Evolutionary conservation across 2,113 vertebrate species (phyloP), one percentile per base, ranked within the genome.

Genomic region (Bufo bufo): DNA sequence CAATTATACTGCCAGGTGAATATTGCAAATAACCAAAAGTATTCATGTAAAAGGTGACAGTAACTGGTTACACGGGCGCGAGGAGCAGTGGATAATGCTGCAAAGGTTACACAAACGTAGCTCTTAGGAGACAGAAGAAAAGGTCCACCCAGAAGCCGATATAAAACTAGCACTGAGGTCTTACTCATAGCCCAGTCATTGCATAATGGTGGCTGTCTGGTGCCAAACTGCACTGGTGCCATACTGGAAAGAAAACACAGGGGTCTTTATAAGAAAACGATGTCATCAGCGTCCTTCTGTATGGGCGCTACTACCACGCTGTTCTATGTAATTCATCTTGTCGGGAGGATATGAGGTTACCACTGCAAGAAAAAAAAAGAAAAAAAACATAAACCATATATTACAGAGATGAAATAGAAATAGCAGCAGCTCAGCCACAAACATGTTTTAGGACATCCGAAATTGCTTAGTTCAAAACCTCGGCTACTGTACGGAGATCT

Each of bases 171-270:
- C 65, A 71, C 2, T 16, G 12, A 50, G 9, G 23, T 52, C 82
- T 84, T 71, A 84, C 65, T 54, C 59, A n/a, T n/a, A 71, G 82
- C 43, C 20, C 49, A 23, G 47, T 49, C 45, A 69, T 83, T 83
- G 81, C 81, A 84, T 84, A 84, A 71, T 52, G 49, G 63, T 4
- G 63, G 61, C 63, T 45, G 47, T 17, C 63, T 16, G 65, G 47
- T 54, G 65, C 58, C 0, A 43, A 54, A 71, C 50, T 71, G 49
- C 17, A 69, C 19, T 54, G 49, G 61, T 33, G 50, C n/a, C 16
- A 65, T 20, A 54, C 23, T 11, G 63, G 19, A 13, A 84, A 71
- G 45, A 50, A 52, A 23, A 45, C 6, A 12, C 63, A 66, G 52
- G 47, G 33, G 63, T 33, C 81, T 52, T 52, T 47, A 52, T 47